Conservation (phyloP, 2,113 vertebrate species). For the Nicator chloris region DNA sequence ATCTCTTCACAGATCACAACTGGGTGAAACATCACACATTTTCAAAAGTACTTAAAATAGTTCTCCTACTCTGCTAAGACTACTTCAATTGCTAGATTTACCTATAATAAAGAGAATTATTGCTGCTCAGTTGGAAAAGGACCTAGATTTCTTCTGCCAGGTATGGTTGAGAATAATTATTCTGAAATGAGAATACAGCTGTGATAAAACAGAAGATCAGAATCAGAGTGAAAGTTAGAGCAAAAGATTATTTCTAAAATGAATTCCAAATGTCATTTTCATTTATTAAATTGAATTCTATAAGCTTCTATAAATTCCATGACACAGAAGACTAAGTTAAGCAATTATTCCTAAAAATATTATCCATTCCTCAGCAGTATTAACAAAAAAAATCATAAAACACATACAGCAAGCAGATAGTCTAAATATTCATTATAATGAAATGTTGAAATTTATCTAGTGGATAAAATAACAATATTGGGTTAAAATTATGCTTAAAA, state of each 20-base stretch:
- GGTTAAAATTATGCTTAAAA: not conserved
- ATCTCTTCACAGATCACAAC: not conserved
- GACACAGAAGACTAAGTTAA: not conserved
- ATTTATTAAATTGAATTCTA: not conserved
- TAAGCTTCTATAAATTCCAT: not conserved
- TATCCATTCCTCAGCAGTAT: not conserved
- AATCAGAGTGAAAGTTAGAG: not conserved
- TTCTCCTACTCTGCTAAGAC: not conserved
- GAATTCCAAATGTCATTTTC: not conserved
- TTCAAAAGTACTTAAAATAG: not conserved
- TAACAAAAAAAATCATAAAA: not conserved
- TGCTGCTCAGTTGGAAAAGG: not conserved
- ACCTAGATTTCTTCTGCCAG: not conserved
- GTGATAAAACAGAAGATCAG: not conserved
- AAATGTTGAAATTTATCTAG: not conserved
- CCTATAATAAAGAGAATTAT: not conserved
- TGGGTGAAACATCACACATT: rapidly evolving
- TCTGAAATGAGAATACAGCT: not conserved
- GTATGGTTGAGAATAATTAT: not conserved
- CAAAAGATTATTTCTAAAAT: not conserved
- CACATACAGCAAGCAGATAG: not conserved
- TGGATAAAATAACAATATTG: not conserved
- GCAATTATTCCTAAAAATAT: not conserved
- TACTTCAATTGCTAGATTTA: not conserved
- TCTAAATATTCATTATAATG: not conserved